Evolutionary conservation across 2,113 vertebrate genomes (phyloP), one percentile per base, ranked within the genome.

Genomic region (Oxyura jamaicensis): DNA sequence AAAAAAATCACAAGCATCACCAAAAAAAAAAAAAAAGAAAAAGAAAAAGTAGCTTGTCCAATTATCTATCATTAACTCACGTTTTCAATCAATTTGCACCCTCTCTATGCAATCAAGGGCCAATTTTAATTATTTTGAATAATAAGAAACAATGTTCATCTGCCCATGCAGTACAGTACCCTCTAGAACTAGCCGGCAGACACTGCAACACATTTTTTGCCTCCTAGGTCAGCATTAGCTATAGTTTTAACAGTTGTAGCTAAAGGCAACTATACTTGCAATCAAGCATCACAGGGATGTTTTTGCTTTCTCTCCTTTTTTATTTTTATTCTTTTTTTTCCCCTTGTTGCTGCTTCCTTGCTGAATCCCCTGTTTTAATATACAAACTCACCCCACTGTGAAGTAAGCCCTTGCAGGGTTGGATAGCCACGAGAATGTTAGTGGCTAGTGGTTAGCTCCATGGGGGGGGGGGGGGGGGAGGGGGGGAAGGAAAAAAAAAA

Each of bases 371-470:
- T 80, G 26, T 93, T 96, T 96, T 91, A 97, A 97, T 97, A 96
- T 91, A 96, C 92, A 93, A 96, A 99, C 98, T 99, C 98, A 98
- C 98, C 98, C 97, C 97, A 96, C 96, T 97, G 97, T 98, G 98
- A 97, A 97, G 98, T 96, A 97, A 95, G 97, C 96, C 97, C 93
- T 97, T 97, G 97, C 78, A 93, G 97, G 97, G 97, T 90, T 94
- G 98, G 95, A 88, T 93, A 96, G 94, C 95, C 97, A 96, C 96
- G 77, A 83, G 75, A 97, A 95, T 76, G 96, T 97, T 95, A 98
- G 96, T 95, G 83, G 97, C 96, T 97, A 98, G 88, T 95, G 97
- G 97, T 94, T 95, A 97, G 96, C 95, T 98, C 98, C 98, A 96
- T 98, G 96, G 87, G 91, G 10, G 35, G 62, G 10, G 35, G 62